These are phyloP conservation scores for Physeter macrocephalus DNA, from an alignment of 2,113 vertebrate genomes.

Conservation along the genomic window DNA sequence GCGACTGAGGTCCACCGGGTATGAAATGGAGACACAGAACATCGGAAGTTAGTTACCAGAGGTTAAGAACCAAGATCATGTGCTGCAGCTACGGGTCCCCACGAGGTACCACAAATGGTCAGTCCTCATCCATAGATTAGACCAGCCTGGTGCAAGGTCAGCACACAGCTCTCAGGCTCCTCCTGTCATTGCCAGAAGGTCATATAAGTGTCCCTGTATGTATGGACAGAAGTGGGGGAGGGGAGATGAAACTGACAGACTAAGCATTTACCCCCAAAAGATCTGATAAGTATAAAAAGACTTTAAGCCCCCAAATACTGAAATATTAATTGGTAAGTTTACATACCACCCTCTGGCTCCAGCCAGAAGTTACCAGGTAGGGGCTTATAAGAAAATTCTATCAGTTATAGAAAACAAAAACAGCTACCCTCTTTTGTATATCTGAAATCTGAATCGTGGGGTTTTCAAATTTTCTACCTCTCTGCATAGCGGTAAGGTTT, in stretches of 20 bases:
- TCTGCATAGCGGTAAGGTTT: neutral
- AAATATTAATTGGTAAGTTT: neutral
- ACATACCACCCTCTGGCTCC: neutral
- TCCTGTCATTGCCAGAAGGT: neutral
- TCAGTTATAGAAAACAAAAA: neutral
- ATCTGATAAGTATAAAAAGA: neutral
- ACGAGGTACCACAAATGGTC: neutral
- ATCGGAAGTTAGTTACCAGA: neutral
- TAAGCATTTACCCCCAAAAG: neutral
- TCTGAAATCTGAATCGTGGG: neutral
- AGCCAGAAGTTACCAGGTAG: neutral
- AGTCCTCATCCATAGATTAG: neutral
- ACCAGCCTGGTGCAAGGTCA: neutral
- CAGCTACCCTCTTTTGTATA: neutral
- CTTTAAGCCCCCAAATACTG: neutral
- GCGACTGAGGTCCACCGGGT: neutral
- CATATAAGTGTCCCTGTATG: rapidly evolving
- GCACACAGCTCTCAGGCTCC: neutral
- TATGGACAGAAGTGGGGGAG: neutral
- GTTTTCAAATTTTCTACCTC: neutral
- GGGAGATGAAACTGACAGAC: neutral
- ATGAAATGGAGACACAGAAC: neutral
- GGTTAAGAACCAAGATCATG: neutral
- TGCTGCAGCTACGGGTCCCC: neutral
- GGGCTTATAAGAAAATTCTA: neutral